These are phyloP conservation scores for Diadegma fenestrale DNA, from an alignment of 2,888 invertebrate genomes.

Conservation along the genomic window DNA sequence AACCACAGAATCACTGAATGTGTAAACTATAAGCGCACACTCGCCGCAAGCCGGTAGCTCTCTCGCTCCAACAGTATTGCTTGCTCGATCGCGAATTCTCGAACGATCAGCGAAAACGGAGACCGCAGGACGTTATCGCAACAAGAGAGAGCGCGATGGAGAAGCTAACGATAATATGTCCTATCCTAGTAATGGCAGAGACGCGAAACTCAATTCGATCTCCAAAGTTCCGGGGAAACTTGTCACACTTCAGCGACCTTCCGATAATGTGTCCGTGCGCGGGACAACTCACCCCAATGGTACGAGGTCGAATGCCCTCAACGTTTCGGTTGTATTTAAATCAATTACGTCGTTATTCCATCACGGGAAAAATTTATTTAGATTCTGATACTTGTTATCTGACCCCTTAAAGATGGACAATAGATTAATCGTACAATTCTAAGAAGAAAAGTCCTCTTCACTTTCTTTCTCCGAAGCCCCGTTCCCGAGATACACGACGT, in stretches of 20 bases:
- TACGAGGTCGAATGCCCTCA: background rate
- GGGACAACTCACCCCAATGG: background rate
- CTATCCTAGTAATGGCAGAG: conserved; percentile 3
- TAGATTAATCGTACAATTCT: background rate
- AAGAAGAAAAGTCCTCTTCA: background rate
- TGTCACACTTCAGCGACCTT: conserved; percentile 10
- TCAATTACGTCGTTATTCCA: background rate
- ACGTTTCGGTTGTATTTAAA: background rate
- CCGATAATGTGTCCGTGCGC: conserved; percentile 3
- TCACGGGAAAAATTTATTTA: background rate
- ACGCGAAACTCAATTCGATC: conserved; percentile 25
- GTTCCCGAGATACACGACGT: background rate
- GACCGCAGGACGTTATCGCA: conserved; percentile 19
- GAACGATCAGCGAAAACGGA: conserved; percentile 33
- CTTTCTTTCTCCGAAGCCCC: background rate
- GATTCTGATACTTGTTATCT: background rate
- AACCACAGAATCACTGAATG: conserved; percentile 72
- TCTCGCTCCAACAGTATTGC: conserved; percentile 34
- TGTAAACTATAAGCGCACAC: conserved; percentile 73
- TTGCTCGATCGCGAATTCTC: conserved; percentile 64
- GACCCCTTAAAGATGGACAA: background rate
- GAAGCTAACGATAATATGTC: conserved; percentile 34
- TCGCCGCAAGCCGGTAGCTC: conserved; percentile 68
- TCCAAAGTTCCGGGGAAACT: background rate
- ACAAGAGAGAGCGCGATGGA: conserved; percentile 4